These are phyloP conservation scores for Trissoscelio sp. DNA, from an alignment of 2,888 invertebrate species.

Conservation along the genomic window DNA sequence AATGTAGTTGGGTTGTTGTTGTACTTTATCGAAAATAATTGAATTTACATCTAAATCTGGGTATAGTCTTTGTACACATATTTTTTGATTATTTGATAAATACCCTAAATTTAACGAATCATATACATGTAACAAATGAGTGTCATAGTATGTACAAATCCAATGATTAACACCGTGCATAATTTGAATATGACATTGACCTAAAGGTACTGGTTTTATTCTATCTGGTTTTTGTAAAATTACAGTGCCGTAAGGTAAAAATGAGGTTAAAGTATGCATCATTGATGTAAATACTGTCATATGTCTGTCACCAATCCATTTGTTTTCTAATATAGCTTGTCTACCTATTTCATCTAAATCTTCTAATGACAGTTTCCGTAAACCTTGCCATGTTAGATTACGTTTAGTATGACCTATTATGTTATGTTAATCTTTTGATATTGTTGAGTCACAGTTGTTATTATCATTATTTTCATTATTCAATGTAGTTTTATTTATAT, in stretches of 20 bases:
- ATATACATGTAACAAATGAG: conserved; percentile 8
- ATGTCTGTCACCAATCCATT: conserved; percentile 14
- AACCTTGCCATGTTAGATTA: conserved; percentile 3
- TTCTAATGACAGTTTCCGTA: background rate
- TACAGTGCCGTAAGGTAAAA: conserved; percentile 17
- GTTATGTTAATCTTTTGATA: background rate
- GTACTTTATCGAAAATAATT: conserved; percentile 22
- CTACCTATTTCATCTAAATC: conserved; percentile 1
- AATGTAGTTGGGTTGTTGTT: conserved; percentile 2
- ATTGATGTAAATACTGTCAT: conserved; percentile 23
- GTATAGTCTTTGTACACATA: conserved; percentile 6
- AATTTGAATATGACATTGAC: conserved; percentile 23
- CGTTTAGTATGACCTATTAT: background rate
- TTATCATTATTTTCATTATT: background rate
- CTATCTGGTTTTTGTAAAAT: conserved; percentile 20
- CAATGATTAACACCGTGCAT: conserved; percentile 8
- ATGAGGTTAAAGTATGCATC: conserved; percentile 13
- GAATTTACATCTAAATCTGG: conserved; percentile 17
- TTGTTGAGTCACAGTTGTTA: conserved; percentile 3
- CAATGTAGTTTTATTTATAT: background rate
- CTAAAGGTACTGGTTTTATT: conserved; percentile 9
- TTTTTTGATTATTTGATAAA: conserved; percentile 12
- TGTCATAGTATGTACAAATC: conserved; percentile 27
- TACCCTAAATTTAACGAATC: conserved; percentile 1
- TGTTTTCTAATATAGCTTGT: conserved; percentile 5